A percentile compares a stretch with the other conserved stretches of the same genome.
These are phyloP conservation scores for Lithodes maja DNA, from an alignment of 2,888 invertebrate genomes.

Conservation along the genomic window DNA sequence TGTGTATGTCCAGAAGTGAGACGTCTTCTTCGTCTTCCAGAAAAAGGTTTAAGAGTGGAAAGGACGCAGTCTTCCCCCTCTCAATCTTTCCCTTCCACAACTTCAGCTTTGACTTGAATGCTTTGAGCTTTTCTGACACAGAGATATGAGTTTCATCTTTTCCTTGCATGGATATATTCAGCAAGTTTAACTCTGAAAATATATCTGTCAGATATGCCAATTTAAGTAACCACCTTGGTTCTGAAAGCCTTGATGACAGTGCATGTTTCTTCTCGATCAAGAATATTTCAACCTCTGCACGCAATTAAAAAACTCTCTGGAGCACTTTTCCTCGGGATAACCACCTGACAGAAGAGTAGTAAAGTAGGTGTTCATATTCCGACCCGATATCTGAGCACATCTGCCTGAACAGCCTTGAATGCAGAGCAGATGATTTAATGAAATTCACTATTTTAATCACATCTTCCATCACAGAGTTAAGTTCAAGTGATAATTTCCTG, in stretches of 20 bases:
- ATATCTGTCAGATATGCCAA: constrained; percentile 43
- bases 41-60: constrained; percentile 29
- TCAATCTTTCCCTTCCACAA: constrained; percentile 44
- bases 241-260: constrained; percentile 42
- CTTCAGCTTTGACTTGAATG: constrained; percentile 49
- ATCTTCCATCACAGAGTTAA: constrained; percentile 7
- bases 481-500: constrained; percentile 31
- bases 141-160: constrained; percentile 25
- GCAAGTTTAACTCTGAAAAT: constrained; percentile 43
- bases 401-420: constrained; percentile 26
- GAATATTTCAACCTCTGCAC: constrained; percentile 19
- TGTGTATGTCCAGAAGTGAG: too few species aligned
- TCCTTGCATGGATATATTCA: constrained; percentile 17
- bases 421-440: background rate
- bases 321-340: too few species aligned
- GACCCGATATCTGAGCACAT: background rate
- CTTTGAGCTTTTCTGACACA: constrained; percentile 43
- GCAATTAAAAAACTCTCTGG: background rate
- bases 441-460: too few species aligned
- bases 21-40: too few species aligned
- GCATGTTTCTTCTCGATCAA: constrained; percentile 44
- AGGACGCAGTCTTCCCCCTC: constrained; percentile 25
- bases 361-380: too few species aligned
- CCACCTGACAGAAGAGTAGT: too few species aligned
- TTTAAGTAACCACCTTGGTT: constrained; percentile 45